A percentile compares a stretch with the other conserved stretches of the same genome.
phyloP scores from a whole-genome alignment of 2,113 vertebrate genomes.

The Felis catus region DNA sequence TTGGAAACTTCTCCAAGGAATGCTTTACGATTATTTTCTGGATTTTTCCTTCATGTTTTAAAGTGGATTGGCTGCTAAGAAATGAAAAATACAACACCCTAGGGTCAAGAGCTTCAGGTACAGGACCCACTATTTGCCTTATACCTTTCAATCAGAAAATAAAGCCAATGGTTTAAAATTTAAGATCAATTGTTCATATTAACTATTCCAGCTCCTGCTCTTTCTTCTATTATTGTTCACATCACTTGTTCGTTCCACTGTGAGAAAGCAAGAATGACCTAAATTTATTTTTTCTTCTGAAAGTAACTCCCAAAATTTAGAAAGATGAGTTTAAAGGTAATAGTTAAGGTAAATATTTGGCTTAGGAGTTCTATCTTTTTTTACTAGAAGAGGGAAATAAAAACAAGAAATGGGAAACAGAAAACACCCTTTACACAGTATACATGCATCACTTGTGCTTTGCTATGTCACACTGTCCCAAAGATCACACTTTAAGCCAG shows the following conservation, averaged over 20 bases:
- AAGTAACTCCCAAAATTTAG: background rate
- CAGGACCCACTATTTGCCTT: background rate
- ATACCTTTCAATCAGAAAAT: background rate
- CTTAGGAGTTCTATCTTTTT: background rate
- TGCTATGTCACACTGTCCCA: background rate
- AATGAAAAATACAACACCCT: constrained; percentile 32
- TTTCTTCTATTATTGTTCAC: background rate
- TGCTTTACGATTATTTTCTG: background rate
- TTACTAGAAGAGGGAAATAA: constrained; percentile 15
- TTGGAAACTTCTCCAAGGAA: constrained; percentile 48
- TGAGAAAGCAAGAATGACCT: background rate
- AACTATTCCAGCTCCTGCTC: background rate
- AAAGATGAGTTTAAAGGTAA: constrained; percentile 17
- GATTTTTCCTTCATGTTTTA: constrained; percentile 52
- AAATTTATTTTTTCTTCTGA: background rate
- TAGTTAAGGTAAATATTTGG: constrained; percentile 21
- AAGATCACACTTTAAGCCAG: background rate
- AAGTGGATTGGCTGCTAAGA: constrained; percentile 4
- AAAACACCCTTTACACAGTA: background rate
- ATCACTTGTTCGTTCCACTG: background rate
- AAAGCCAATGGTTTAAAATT: background rate
- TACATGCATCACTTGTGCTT: background rate
- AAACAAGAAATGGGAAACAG: background rate
- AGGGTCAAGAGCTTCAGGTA: background rate
- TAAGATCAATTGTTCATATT: background rate